A percentile compares a stretch with the other conserved stretches of the same genome.
phyloP scores from a whole-genome alignment of 2,113 vertebrate species.

The Ranitomeya imitator region DNA sequence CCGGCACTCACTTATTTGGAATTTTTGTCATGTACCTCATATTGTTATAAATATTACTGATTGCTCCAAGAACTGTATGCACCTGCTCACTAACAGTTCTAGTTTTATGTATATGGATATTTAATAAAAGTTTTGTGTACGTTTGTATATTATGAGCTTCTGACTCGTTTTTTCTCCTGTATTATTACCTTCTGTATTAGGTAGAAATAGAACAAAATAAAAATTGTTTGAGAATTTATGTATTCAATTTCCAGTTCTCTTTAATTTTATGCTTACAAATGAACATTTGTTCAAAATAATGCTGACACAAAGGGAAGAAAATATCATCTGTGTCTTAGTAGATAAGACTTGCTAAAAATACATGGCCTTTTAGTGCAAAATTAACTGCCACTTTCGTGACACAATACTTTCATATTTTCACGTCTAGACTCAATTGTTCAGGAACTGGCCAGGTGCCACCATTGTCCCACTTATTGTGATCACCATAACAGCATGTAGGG shows the following conservation, averaged over 20 bases:
- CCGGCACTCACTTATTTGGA: no score
- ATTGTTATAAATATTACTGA: no score
- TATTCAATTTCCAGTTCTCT: background rate
- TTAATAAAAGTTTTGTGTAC: no score
- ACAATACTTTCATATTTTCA: conserved; percentile 37
- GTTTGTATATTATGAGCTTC: no score
- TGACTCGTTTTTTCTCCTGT: no score
- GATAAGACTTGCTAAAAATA: conserved; percentile 41
- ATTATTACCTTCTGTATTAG: no score
- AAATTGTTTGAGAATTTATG: background rate
- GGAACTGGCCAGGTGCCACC: conserved; percentile 47
- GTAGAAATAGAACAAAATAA: background rate
- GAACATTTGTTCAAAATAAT: background rate
- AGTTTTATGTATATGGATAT: no score
- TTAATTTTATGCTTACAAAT: background rate
- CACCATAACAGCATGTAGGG: conserved; percentile 18
- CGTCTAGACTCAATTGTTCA: conserved; percentile 27
- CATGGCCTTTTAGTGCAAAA: conserved; percentile 36
- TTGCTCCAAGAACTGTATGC: no score
- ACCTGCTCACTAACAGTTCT: no score
- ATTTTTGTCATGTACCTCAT: no score
- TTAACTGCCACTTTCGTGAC: background rate
- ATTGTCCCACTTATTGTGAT: conserved; percentile 40
- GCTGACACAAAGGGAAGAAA: background rate
- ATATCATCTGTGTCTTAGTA: background rate